These are phyloP conservation scores for rabbit (Oryctolagus cuniculus) DNA, from an alignment of 2,113 vertebrate species.

Conservation along the genomic window DNA sequence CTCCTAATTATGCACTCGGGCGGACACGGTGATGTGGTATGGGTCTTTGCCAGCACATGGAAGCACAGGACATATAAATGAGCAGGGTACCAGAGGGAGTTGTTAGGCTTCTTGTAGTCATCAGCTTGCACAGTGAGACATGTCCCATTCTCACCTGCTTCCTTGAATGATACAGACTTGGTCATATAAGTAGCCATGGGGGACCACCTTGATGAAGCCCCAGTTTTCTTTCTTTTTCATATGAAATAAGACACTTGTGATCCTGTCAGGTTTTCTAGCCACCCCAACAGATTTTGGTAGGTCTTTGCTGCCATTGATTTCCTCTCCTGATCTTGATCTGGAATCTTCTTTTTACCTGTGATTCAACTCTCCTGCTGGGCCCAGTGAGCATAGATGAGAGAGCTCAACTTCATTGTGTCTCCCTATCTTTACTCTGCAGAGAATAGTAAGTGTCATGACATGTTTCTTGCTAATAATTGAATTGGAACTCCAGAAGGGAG, in stretches of 20 bases:
- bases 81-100: slow-evolving; percentile 46
- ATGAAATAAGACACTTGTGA: background rate
- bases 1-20: slow-evolving; percentile 61
- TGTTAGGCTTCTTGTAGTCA: slow-evolving; percentile 24
- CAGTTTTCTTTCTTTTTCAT: slow-evolving; percentile 34
- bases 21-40: slow-evolving; percentile 64
- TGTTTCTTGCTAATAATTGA: background rate
- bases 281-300: background rate
- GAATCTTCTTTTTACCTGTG: slow-evolving; percentile 6
- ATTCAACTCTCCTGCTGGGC: background rate
- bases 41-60: slow-evolving; percentile 68
- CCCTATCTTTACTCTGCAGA: background rate
- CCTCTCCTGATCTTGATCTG: background rate
- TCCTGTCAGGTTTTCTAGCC: slow-evolving; percentile 10
- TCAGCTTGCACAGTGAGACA: slow-evolving; percentile 6
- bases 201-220: background rate
- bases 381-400: background rate
- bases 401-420: background rate
- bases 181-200: background rate
- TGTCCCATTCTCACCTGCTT: background rate
- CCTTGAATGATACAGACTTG: background rate
- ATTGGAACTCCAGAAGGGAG: background rate
- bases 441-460: background rate
- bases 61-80: slow-evolving; percentile 58
- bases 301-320: background rate